A percentile compares a stretch with the other conserved stretches of the same genome.
phyloP scores from a whole-genome alignment of 2,113 vertebrate species.

The Andinoacara biseriatus region DNA sequence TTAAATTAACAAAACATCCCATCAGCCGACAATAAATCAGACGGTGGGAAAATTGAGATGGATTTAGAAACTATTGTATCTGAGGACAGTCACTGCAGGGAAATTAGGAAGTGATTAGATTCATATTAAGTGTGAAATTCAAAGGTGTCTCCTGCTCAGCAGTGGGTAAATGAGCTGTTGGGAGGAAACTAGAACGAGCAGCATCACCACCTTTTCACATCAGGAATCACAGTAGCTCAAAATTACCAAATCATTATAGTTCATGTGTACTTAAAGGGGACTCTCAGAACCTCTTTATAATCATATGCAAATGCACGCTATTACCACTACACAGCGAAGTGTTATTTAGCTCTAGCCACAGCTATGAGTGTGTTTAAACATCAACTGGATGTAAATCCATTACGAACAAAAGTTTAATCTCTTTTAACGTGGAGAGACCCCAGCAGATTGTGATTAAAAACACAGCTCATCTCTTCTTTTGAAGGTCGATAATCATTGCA shows the following conservation, averaged over 20 bases:
- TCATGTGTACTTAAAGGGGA: neutral
- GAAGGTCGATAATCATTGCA: too few species aligned
- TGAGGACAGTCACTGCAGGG: neutral
- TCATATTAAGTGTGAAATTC: conserved; percentile 1
- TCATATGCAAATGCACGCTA: too few species aligned
- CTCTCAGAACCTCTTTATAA: neutral
- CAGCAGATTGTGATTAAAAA: too few species aligned
- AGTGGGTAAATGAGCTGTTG: neutral
- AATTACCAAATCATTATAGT: neutral
- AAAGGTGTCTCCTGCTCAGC: conserved; percentile 11
- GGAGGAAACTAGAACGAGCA: neutral
- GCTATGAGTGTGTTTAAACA: too few species aligned
- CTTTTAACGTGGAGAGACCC: too few species aligned
- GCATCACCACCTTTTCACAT: neutral
- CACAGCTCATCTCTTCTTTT: too few species aligned
- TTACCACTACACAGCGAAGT: too few species aligned
- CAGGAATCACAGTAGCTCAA: neutral
- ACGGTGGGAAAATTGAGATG: neutral
- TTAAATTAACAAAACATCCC: neutral
- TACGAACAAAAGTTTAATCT: too few species aligned
- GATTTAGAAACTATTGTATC: neutral
- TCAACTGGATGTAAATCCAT: too few species aligned
- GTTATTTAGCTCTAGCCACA: too few species aligned
- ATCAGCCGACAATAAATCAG: neutral
- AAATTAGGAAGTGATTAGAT: neutral